Evolutionary conservation across 2,888 invertebrate genomes (phyloP), one percentile per base, ranked within the genome.

Genomic region (Macropis europaea): DNA sequence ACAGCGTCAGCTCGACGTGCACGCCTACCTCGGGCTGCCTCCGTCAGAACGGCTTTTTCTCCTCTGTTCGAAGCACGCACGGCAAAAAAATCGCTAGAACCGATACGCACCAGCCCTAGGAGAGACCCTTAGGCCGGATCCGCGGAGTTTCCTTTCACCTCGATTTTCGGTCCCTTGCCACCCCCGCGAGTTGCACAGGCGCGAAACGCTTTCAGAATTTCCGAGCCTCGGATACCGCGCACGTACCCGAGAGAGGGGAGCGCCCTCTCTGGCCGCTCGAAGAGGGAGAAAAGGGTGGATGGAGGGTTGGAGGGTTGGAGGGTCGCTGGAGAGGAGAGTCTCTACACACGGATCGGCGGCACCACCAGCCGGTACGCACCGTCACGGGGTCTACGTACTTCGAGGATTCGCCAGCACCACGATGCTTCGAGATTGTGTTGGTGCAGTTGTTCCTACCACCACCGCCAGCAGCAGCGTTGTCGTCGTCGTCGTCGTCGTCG

Each of bases 141-240:
- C 85, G 82, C 78, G 79, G 83, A 84, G 79, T 86, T 86, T 84
- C 84, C 83, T 83, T 85, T 84, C 81, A 81, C 82, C 85, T 83
- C 84, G 81, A 79, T 83, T 81, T 78, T 77, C 81, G 81, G 80
- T 80, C 76, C 73, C 81, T 81, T 77, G 77, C 83, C 84, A 80
- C 84, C 82, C 83, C 79, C 75, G 77, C 83, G 69, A 72, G 71
- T 68, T 84, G 86, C 87, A 87, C 87, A 86, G 85, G 87, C 87
- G 87, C 87, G 84, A 82, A 75, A 54, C 73, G 79, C 74, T 81
- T 75, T 83, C 68, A 72, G 82, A 82, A 77, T 83, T 83, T 82
- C 82, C 80, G 83, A 85, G 84, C 83, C 77, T 76, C 81, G 77
- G 79, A 50, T 57, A 53, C 59, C 81, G 80, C 80, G 81, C 80